Base-by-base conservation (phyloP, 2,888 invertebrate species). In the Latrodectus hesperus region DNA sequence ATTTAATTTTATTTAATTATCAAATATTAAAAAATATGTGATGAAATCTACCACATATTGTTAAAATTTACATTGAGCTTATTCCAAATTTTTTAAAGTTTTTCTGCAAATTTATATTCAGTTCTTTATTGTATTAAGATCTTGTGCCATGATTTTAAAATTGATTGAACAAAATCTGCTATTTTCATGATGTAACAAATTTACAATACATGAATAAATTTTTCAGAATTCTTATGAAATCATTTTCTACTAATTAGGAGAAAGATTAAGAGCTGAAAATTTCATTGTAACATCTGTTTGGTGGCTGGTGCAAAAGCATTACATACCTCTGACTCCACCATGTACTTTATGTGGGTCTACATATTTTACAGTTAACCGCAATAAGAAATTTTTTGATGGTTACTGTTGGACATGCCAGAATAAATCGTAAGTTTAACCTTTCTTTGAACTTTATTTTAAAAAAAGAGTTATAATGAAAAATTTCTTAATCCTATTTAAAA, bases 351-450 rank as follows among this genome's bases (percentile, higher is more conserved):
- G 88, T 81, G 52, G 68, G 10, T 52, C 22, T 2, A 49, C 49
- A 65, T 16, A 17, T 49, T 76, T 81, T 73, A 67, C n/a, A 22
- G 12, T 88, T 26, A 55, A 71, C 12, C 65, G 53, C 17, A 65
- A 53, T 73, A 9, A 14, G 8, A 51, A 60, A 22, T 76, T 26
- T 51, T 11, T 67, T 26, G 84, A 88, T 71, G 76, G 76, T 16
- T 88, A 64, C 60, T 64, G 64, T 49, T 88, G 76, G 72, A 76
- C 67, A 11, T 88, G 87, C 70, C 22, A n/a, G 17, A 82, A 73
- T 60, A 16, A 6, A 26, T 38, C 4, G 87, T 87, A 82, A 73
- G 68, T 38, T 67, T 53, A 22, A 38, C 38, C 38, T 6, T 38
- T 38, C 38, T 38, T 38, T 3, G 1, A 38, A 38, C 38, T 38